Evolutionary conservation across 2,113 vertebrate species (phyloP), one percentile per base, ranked within the genome.

Genomic region (Eulemur macaco): DNA sequence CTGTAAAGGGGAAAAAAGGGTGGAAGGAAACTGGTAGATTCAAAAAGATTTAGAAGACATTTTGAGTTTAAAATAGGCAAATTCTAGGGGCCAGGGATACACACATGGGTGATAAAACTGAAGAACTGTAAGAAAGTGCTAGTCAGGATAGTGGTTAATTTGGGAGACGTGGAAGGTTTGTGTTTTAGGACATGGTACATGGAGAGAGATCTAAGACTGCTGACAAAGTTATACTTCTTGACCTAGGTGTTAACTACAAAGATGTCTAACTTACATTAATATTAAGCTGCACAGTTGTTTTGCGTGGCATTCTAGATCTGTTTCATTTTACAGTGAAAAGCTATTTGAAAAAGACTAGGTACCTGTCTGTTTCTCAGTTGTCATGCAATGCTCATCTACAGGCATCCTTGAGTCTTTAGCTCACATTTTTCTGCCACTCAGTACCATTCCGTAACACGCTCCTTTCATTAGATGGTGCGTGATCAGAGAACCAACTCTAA

Each of bases 401-500:
- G 52, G 18, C 29, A 68, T 9, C 42, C 66, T 90, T 54, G 69
- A 21, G 78, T 73, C 76, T 60, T 52, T 2, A 86, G 54, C 15
- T 52, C 37, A 37, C 23, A 14, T 91, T 95, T 94, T 91, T 78
- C 76, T 89, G 47, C 37, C 81, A 76, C 18, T 37, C 69, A 42
- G 85, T 20, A 58, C 42, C 34, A 60, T 68, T 82, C 34, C 5
- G 0, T 50, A 77, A 88, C 73, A 64, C 18, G 14, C 29, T 74
- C 82, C 58, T 37, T 50, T 76, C 66, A 84, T 68, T 54, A 71
- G 54, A 37, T 37, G 68, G n/a, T 34, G 7, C 12, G 0, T 58
- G 91, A 94, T 93, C 73, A 92, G 89, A 86, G 54, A 50, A 42
- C 0, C 2, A 1, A 45, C 63, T 85, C 94, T 94, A 86, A 83